phyloP scores from a whole-genome alignment of 2,888 invertebrate species.

The Coenonympha glycerion region DNA sequence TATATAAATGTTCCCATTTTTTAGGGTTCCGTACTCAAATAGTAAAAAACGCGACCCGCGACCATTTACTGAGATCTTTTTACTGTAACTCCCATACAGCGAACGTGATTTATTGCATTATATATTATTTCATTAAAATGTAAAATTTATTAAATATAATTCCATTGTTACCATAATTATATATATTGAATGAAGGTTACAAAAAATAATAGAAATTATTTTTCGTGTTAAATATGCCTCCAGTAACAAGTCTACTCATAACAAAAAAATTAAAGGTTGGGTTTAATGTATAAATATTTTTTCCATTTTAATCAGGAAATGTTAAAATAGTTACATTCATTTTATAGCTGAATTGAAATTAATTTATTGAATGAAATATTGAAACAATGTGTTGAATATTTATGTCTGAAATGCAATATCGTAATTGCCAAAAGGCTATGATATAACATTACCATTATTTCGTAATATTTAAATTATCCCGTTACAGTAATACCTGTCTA shows the following conservation, averaged over 20 bases:
- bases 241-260: background rate
- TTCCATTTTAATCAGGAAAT: background rate
- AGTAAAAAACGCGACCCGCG: too few relatives aligned
- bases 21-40: too few relatives aligned
- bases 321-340: background rate
- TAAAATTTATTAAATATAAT: background rate
- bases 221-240: background rate
- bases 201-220: too few relatives aligned
- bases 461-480: background rate
- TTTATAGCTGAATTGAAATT: background rate
- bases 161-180: too few relatives aligned
- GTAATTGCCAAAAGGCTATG: background rate
- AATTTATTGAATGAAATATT: conserved; percentile 5
- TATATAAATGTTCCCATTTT: too few relatives aligned
- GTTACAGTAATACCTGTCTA: too few relatives aligned
- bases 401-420: background rate
- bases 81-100: too few relatives aligned
- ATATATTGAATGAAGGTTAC: too few relatives aligned
- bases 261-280: background rate
- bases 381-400: background rate
- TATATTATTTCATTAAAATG: too few relatives aligned
- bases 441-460: background rate
- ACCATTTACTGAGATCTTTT: too few relatives aligned
- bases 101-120: too few relatives aligned
- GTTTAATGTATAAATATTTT: background rate